Percentiles rank a stretch among this genome's conserved stretches.
Conservation (phyloP, 2,888 invertebrate genomes). For the Galerucella calmariensis region DNA sequence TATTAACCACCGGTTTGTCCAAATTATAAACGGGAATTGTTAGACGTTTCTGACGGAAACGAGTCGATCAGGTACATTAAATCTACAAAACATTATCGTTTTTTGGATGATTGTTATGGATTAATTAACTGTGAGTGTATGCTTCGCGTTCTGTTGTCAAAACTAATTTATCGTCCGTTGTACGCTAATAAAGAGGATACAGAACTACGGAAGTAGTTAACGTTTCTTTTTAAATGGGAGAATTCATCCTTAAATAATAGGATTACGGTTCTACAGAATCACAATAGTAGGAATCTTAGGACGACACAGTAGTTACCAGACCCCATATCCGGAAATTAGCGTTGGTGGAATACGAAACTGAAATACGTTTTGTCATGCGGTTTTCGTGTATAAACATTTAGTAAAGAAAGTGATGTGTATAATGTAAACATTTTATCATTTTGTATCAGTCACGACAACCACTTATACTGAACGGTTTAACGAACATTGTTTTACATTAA, state of each 20-base stretch:
- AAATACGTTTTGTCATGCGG: not conserved
- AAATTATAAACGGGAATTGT: too few species aligned
- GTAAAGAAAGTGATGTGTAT: not conserved
- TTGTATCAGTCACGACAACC: slow-evolving; percentile 5
- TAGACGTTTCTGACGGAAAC: too few species aligned
- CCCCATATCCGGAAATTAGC: not conserved
- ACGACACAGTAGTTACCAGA: slow-evolving; percentile 3
- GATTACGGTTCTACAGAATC: slow-evolving; percentile 5
- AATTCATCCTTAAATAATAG: slow-evolving; percentile 1
- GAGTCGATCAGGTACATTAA: too few species aligned
- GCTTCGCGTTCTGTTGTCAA: not conserved
- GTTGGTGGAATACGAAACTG: not conserved
- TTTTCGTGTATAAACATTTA: not conserved
- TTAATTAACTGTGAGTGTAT: not conserved
- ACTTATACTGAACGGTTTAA: not conserved
- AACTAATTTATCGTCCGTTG: not conserved
- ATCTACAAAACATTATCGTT: not conserved
- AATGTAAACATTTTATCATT: not conserved
- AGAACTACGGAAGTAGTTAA: slow-evolving; percentile 2
- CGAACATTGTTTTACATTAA: not conserved
- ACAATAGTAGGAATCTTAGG: not conserved
- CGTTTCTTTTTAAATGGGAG: slow-evolving; percentile 5
- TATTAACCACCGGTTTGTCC: too few species aligned
- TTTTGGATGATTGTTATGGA: not conserved
- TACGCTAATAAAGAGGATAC: not conserved